phyloP scores from a whole-genome alignment of 2,888 invertebrate genomes.

The Anthophora plumipes region DNA sequence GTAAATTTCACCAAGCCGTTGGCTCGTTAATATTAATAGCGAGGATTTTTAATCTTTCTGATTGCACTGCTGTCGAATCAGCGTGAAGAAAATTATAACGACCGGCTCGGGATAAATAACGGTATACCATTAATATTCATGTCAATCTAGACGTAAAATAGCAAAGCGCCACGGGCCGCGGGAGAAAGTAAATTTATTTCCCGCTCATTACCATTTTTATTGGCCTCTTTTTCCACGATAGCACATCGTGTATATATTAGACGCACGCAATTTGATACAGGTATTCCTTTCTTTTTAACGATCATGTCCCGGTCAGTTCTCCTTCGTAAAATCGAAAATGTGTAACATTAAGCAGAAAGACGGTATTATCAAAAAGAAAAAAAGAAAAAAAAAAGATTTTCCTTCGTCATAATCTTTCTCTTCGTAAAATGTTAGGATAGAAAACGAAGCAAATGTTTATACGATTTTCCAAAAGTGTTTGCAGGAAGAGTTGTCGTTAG shows the following conservation, averaged over 20 bases:
- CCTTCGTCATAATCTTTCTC: neutral
- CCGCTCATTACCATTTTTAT: conserved; percentile 34
- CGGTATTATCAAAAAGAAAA: neutral
- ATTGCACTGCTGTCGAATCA: conserved; percentile 9
- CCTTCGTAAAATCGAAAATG: no score
- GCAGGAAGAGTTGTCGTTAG: neutral
- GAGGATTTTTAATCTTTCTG: conserved; percentile 14
- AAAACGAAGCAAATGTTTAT: conserved; percentile 8
- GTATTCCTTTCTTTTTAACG: neutral
- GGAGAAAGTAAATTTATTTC: conserved; percentile 39
- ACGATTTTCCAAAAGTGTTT: neutral
- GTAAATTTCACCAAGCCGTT: conserved; percentile 26
- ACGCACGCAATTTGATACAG: neutral
- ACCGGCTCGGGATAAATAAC: conserved; percentile 8
- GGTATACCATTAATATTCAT: conserved; percentile 37
- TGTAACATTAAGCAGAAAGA: neutral
- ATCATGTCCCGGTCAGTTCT: neutral
- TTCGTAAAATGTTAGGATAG: conserved; percentile 11
- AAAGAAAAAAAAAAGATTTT: neutral
- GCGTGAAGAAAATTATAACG: conserved; percentile 15
- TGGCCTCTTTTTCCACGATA: neutral
- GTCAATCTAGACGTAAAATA: conserved; percentile 21
- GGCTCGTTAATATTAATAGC: conserved; percentile 36
- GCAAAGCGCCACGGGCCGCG: neutral
- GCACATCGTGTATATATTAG: neutral